phyloP scores from a whole-genome alignment of 2,113 vertebrate genomes.

The Callipepla squamata region DNA sequence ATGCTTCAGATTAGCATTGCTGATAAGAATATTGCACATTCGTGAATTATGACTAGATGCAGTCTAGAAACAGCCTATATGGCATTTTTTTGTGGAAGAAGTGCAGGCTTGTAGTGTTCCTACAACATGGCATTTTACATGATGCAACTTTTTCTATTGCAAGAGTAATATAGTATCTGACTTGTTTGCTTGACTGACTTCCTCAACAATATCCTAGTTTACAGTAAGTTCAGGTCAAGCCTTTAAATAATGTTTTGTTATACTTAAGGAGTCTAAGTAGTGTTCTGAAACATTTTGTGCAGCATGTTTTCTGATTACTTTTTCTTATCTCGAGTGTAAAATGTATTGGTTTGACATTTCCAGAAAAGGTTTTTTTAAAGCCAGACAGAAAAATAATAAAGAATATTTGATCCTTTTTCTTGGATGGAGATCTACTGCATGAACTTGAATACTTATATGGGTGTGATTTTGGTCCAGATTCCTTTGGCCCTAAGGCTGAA shows the following conservation, averaged over 20 bases:
- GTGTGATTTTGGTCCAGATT: slow-evolving; percentile 53
- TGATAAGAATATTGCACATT: background rate
- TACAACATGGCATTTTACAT: background rate
- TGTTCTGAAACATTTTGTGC: slow-evolving; percentile 8
- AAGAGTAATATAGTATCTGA: background rate
- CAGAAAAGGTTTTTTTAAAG: slow-evolving; percentile 37
- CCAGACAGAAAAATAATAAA: slow-evolving; percentile 53
- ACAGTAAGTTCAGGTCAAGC: background rate
- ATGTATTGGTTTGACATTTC: slow-evolving; percentile 51
- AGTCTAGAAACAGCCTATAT: rapidly evolving
- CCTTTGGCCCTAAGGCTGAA: slow-evolving; percentile 46
- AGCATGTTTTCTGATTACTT: slow-evolving; percentile 17
- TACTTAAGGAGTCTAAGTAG: background rate
- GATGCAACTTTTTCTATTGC: background rate
- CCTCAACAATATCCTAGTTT: background rate
- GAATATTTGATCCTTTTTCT: slow-evolving; percentile 52
- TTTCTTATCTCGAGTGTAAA: slow-evolving; percentile 47
- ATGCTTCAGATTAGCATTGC: background rate
- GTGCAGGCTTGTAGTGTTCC: background rate
- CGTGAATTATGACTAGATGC: background rate
- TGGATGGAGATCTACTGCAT: slow-evolving; percentile 36
- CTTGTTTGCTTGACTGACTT: background rate
- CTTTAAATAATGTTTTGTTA: background rate
- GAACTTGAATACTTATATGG: slow-evolving; percentile 46
- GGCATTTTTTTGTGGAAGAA: background rate